Percentiles rank a stretch among this genome's conserved stretches.
Conservation (phyloP, 2,888 invertebrate genomes). For the Helicoverpa assulta region DNA sequence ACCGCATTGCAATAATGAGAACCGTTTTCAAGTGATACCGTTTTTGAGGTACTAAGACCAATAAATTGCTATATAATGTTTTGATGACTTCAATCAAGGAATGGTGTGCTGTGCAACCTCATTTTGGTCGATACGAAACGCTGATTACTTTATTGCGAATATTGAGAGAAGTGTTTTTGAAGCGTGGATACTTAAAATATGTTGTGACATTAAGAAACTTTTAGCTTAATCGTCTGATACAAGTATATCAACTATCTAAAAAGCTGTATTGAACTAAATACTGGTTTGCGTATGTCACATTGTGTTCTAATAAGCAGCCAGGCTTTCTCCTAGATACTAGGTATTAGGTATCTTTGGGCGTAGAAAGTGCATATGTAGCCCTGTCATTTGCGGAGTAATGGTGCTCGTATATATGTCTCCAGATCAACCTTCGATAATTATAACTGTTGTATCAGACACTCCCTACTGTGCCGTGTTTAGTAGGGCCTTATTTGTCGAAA, state of each 20-base stretch:
- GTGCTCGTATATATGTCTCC: constrained; percentile 31
- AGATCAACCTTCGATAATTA: constrained; percentile 19
- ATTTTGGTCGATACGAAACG: constrained; percentile 7
- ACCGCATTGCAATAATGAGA: constrained; percentile 31
- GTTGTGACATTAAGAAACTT: too few species aligned
- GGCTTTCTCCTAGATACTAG: constrained; percentile 42
- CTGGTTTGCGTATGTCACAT: constrained; percentile 20
- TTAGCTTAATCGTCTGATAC: too few species aligned
- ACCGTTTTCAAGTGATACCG: constrained; percentile 15
- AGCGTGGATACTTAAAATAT: not conserved
- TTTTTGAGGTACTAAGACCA: constrained; percentile 20
- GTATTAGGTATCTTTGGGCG: constrained; percentile 27
- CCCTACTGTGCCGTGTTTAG: not conserved
- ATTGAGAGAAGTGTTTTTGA: not conserved
- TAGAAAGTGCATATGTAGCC: constrained; percentile 42
- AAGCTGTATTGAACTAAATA: constrained; percentile 6
- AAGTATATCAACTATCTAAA: not conserved
- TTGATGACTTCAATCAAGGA: constrained; percentile 8
- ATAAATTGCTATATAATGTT: constrained; percentile 26
- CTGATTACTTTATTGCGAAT: not conserved
- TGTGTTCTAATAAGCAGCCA: constrained; percentile 29
- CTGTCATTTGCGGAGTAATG: constrained; percentile 43
- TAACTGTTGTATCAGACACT: constrained; percentile 2
- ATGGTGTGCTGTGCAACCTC: not conserved
- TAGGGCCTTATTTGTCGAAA: not conserved